Evolutionary conservation across 2,113 vertebrate species (phyloP).

Genomic region (Microtus ochrogaster): DNA sequence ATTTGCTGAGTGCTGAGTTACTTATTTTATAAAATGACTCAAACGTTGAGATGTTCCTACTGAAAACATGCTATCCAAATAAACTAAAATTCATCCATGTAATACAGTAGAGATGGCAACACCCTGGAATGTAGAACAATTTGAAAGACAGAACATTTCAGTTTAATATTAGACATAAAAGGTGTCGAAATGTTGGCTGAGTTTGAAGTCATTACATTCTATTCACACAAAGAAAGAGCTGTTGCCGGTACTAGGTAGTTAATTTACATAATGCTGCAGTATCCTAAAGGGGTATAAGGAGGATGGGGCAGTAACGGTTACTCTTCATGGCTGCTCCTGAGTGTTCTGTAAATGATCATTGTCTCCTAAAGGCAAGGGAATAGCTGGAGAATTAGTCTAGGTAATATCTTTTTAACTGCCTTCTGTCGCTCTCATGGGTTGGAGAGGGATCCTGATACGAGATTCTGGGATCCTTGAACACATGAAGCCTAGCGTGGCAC

Average conservation of each 20-base stretch:
- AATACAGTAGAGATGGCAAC: not conserved
- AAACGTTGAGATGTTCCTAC: not conserved
- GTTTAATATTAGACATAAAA: not conserved
- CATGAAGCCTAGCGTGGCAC: not conserved
- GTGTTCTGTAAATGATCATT: not conserved
- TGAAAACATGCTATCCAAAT: not conserved
- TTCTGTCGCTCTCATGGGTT: not conserved
- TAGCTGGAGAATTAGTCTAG: not conserved
- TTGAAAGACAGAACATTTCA: not conserved
- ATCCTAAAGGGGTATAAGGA: no score
- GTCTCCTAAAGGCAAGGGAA: not conserved
- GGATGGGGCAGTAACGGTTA: no score
- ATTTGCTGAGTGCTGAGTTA: not conserved
- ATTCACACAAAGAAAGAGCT: not conserved
- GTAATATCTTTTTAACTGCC: not conserved
- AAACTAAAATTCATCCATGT: not conserved
- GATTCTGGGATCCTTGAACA: not conserved
- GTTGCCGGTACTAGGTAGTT: not conserved
- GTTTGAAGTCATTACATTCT: not conserved
- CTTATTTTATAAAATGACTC: not conserved
- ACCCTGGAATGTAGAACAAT: not conserved
- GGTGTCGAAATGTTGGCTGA: not conserved
- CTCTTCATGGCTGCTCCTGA: not conserved
- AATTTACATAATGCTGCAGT: accelerated
- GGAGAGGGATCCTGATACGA: not conserved